These are phyloP conservation scores for Girardinichthys multiradiatus DNA, from an alignment of 2,113 vertebrate species.

Conservation along the genomic window DNA sequence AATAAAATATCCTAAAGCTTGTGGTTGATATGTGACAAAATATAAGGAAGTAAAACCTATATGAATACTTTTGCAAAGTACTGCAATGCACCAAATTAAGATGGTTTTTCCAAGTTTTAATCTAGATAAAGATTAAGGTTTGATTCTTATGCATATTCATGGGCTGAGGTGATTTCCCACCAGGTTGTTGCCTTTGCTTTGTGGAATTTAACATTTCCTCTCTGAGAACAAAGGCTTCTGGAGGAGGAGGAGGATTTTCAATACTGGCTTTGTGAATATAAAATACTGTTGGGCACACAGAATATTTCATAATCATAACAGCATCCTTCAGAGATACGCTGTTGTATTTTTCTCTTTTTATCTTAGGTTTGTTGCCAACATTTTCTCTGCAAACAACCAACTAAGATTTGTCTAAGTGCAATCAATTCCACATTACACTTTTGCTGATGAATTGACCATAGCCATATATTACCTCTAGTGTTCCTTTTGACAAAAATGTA, in stretches of 20 bases:
- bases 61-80: neutral
- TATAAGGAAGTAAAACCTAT: neutral
- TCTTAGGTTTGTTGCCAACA: neutral
- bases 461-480: too few species aligned
- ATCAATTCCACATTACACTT: neutral
- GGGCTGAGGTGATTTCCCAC: conserved; percentile 16
- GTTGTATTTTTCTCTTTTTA: neutral
- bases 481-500: too few species aligned
- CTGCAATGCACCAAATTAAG: neutral
- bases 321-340: conserved; percentile 1
- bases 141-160: conserved; percentile 7
- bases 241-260: conserved; percentile 6
- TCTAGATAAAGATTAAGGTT: conserved; percentile 21
- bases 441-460: neutral
- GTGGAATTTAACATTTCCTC: neutral
- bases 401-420: neutral
- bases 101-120: too few species aligned
- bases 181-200: conserved; percentile 12
- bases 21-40: neutral
- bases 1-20: neutral
- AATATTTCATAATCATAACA: conserved; percentile 11
- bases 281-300: conserved; percentile 8
- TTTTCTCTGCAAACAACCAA: neutral
- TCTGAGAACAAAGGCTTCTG: neutral
- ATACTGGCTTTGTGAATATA: conserved; percentile 11